phyloP scores from a whole-genome alignment of 1,140 invertebrate species.

The Zeugodacus cucurbitae region DNA sequence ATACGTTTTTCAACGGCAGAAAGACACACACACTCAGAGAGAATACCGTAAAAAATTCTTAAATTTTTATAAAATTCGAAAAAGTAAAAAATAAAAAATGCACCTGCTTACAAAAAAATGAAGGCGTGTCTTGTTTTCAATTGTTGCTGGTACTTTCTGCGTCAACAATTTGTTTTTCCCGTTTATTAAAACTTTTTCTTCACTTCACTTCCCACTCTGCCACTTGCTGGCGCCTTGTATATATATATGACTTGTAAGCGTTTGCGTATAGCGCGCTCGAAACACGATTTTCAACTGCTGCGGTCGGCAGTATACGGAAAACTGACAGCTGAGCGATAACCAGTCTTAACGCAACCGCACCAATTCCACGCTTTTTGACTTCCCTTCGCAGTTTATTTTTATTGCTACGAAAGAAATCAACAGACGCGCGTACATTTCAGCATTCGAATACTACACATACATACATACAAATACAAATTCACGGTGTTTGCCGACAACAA shows the following conservation, averaged over 20 bases:
- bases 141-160: background rate
- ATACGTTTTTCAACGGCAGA: background rate
- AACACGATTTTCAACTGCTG: background rate
- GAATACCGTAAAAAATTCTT: background rate
- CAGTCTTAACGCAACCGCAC: slow-evolving; percentile 16
- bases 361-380: background rate
- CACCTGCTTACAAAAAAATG: background rate
- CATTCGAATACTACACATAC: background rate
- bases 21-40: too few species aligned
- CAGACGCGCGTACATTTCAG: background rate
- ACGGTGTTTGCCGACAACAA: background rate
- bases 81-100: background rate
- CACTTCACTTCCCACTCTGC: background rate
- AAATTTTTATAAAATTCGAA: background rate
- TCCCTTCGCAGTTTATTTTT: background rate
- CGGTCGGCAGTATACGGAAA: background rate
- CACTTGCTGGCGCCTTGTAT: background rate
- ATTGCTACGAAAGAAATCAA: background rate
- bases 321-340: slow-evolving; percentile 38
- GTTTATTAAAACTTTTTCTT: background rate
- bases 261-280: background rate
- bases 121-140: background rate
- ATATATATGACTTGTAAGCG: background rate
- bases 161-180: background rate
- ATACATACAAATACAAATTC: background rate